Base-by-base conservation (phyloP, 2,113 vertebrate genomes). In the Chionodraco myersi region DNA sequence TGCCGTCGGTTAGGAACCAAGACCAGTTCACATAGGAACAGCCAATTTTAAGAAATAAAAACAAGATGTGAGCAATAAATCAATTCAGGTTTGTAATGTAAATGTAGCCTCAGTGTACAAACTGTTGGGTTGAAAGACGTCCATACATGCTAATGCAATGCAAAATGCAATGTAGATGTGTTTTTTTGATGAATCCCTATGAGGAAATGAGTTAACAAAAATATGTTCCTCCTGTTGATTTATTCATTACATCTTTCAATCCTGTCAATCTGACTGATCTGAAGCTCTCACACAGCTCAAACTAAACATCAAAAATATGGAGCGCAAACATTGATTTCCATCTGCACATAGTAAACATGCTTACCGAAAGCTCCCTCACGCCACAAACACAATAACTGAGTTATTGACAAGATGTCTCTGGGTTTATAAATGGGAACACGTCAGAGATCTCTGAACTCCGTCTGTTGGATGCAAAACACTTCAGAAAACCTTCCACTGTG, bases 381-480 rank as follows among this genome's bases (percentile, higher is more conserved):
- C 13, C 47, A 30, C 51, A 18, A 2, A n/a, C 49, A 61, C 61
- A 30, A 44, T 36, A 56, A 12, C 6, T 44, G 58, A 30, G 51
- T n/a, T 44, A 6, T 11, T 54, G 48, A 41, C 63, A n/a, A n/a
- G 51, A 48, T 12, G 48, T 59, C 63, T 41, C 10, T 30, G 30
- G 1, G 48, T 56, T 54, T n/a, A 53, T 52, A n/a, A 36, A n/a
- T 36, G 57, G 49, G 56, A 49, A 53, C 10, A 5, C 14, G 62
- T 66, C 52, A 73, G n/a, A 73, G 45, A 26, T 44, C 34, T 85
- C 18, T 52, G 36, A 26, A 13, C 26, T 45, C 18, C 52, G n/a
- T 6, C 47, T 47, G 65, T 75, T 49, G 23, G 80, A 65, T 21
- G 54, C 54, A 60, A 65, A 48, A 57, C 41, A 51, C 41, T 41